A percentile compares a stretch with the other conserved stretches of the same genome.
phyloP scores from a whole-genome alignment of 2,113 vertebrate genomes.

The Theropithecus gelada region DNA sequence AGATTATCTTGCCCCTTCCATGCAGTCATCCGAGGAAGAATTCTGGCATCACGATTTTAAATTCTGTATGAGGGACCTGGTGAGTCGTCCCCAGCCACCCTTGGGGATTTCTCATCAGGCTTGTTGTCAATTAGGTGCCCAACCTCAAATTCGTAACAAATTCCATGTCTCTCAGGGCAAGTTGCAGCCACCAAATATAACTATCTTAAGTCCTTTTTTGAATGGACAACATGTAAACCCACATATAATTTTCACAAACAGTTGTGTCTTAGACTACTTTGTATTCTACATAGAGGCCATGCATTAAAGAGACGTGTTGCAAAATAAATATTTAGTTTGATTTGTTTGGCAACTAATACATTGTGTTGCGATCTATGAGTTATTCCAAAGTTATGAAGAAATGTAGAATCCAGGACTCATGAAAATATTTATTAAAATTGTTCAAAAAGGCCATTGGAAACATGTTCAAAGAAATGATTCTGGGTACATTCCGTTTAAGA shows the following conservation, averaged over 20 bases:
- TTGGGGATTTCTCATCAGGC: neutral
- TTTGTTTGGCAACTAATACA: neutral
- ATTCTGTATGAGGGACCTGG: neutral
- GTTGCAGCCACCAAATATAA: neutral
- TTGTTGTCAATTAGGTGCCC: neutral
- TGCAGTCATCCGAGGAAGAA: neutral
- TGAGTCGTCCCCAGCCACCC: neutral
- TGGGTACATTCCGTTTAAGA: neutral
- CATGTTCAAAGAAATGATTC: neutral
- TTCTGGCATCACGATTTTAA: neutral
- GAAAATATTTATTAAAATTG: slow-evolving; percentile 36
- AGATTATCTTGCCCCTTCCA: too few species aligned
- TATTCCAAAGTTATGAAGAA: neutral
- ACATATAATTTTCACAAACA: slow-evolving; percentile 2
- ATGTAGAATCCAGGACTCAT: neutral
- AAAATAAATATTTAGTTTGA: neutral
- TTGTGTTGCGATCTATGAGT: neutral
- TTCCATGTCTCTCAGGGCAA: neutral
- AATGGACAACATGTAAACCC: neutral
- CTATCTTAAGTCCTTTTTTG: neutral
- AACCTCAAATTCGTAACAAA: neutral
- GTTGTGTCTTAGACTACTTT: neutral
- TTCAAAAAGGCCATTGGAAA: neutral
- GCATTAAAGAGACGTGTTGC: neutral
- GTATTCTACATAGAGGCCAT: neutral